Conservation (phyloP, 2,113 vertebrate species). For the Aviceda subcristata region DNA sequence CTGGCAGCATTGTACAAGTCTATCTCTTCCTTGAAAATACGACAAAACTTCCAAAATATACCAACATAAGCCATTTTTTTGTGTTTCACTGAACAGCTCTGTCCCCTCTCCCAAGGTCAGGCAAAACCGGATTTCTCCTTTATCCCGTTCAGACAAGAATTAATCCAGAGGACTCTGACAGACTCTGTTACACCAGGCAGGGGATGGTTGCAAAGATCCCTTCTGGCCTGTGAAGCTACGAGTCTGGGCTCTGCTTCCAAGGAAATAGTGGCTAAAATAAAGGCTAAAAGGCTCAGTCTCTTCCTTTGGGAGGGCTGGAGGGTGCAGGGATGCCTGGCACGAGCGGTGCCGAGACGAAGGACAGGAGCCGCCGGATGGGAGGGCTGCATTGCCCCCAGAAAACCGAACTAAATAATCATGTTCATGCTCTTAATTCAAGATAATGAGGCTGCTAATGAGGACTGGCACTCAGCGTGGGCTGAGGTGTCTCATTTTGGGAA, state of each 20-base stretch:
- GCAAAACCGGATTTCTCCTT: background rate
- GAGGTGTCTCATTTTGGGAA: background rate
- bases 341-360: background rate
- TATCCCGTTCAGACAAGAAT: background rate
- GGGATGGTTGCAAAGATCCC: too few species aligned
- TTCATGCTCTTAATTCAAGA: background rate
- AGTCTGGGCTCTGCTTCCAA: background rate
- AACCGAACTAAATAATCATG: background rate
- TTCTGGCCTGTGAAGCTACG: background rate
- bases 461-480: accelerated
- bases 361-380: background rate
- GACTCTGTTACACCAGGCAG: background rate
- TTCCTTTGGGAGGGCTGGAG: background rate
- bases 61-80: background rate
- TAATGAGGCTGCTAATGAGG: background rate
- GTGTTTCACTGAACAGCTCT: background rate
- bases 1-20: too few species aligned
- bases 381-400: background rate
- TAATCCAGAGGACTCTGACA: background rate
- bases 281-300: background rate
- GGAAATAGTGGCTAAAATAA: background rate
- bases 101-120: background rate
- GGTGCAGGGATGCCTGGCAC: background rate
- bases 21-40: background rate
- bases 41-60: background rate